phyloP scores from a whole-genome alignment of 23 tunicate species.

The Corella eumyota region DNA sequence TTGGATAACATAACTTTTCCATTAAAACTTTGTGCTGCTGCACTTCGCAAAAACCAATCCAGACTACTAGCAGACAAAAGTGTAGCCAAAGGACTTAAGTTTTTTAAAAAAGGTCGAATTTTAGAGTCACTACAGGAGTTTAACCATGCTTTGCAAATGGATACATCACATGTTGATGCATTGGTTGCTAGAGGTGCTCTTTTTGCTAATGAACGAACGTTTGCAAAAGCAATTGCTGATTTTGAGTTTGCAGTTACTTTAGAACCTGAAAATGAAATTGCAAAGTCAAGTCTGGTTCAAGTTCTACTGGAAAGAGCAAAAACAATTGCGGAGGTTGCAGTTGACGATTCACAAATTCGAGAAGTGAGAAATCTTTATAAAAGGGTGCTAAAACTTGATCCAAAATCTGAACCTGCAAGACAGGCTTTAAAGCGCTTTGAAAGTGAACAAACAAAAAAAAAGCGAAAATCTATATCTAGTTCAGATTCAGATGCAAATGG shows the following conservation, averaged over 20 bases:
- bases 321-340: conserved; percentile 25
- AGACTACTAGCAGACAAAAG: conserved; percentile 43
- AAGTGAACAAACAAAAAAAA: conserved; percentile 3
- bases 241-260: conserved; percentile 64
- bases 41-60: conserved; percentile 58
- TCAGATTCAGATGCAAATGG: conserved; percentile 8
- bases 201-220: conserved; percentile 64
- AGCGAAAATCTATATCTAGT: not conserved
- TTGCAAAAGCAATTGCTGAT: conserved; percentile 60
- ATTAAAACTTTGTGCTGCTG: conserved; percentile 36
- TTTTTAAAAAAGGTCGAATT: conserved; percentile 34
- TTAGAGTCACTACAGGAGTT: conserved; percentile 76
- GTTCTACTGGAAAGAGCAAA: conserved; percentile 77
- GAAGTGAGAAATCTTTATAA: conserved; percentile 46
- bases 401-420: conserved; percentile 49
- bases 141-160: conserved; percentile 80
- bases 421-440: conserved; percentile 31
- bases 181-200: conserved; percentile 95
- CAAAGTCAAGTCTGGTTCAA: conserved; percentile 67
- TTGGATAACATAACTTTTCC: conserved; percentile 14
- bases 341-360: conserved; percentile 40
- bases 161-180: conserved; percentile 76
- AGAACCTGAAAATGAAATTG: conserved; percentile 68
- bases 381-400: conserved; percentile 47
- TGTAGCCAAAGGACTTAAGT: conserved; percentile 66